Base-by-base conservation (phyloP, 2,888 invertebrate genomes). In the Thera britannica region DNA sequence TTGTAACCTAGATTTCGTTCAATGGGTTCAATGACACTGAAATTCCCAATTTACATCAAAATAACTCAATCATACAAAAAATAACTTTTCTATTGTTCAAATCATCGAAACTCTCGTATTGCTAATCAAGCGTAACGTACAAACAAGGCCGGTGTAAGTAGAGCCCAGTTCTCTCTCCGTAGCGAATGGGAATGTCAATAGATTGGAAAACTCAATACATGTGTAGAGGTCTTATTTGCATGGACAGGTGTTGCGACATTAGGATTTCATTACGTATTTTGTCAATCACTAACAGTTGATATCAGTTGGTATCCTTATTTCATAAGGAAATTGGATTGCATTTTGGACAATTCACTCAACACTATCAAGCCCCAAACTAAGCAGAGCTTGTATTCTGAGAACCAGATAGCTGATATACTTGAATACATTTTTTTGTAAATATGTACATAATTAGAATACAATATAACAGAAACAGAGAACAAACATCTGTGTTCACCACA, bases 231-330 rank as follows among this genome's bases (percentile, higher is more conserved):
- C 84, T 72, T 65, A 67, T 74, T 77, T 70, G 63, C 61, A 58
- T 84, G 81, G 83, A 64, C 68, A 58, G 62, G 11, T 63, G 73
- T 83, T 79, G 78, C 76, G 62, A 81, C 74, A 83, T 77, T 67
- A 58, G 62, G 51, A 34, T 9, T 51, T 70, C 65, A 74, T 77
- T 75, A 76, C 73, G 71, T 78, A 35, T 64, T 56, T 52, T 52
- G 58, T 46, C 23, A 56, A 23, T n/a, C 9, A n/a, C 41, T 23
- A 9, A 2, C 11, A 58, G 3, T 36, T 12, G 2, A 7, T 49
- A 59, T 12, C 54, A 36, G 52, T 58, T 64, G 58, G 54, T 58
- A 46, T 23, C 3, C 8, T 48, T 35, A n/a, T 23, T 23, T 23
- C 23, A 23, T 23, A 23, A 23, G 23, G 23, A 23, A 23, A 23